phyloP scores from a whole-genome alignment of 2,113 vertebrate species.

The Zeus faber region DNA sequence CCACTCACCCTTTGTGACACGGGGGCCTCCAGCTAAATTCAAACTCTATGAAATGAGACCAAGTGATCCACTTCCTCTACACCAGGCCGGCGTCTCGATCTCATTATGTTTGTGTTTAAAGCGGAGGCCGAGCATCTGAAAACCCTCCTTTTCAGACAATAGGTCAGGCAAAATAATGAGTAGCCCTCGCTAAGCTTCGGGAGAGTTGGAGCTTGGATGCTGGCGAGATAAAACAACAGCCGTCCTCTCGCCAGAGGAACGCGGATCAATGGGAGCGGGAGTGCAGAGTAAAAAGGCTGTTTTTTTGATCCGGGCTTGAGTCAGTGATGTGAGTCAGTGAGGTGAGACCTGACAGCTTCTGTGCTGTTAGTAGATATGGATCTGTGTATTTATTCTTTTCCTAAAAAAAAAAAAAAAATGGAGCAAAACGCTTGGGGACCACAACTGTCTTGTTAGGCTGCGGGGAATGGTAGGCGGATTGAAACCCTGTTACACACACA shows the following conservation, averaged over 20 bases:
- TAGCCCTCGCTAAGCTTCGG: slow-evolving; percentile 63
- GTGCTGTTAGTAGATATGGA: slow-evolving; percentile 70
- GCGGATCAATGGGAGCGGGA: slow-evolving; percentile 67
- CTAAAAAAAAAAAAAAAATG: too few relatives aligned
- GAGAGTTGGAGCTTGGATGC: slow-evolving; percentile 65
- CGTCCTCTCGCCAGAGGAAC: slow-evolving; percentile 69
- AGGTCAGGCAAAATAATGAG: slow-evolving; percentile 68
- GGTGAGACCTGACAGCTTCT: slow-evolving; percentile 72
- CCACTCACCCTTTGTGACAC: slow-evolving; percentile 69
- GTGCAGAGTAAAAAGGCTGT: slow-evolving; percentile 65
- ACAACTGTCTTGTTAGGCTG: slow-evolving; percentile 65
- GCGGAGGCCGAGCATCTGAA: background rate
- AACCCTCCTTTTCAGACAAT: slow-evolving; percentile 51
- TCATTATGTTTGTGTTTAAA: slow-evolving; percentile 72
- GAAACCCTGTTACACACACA: background rate
- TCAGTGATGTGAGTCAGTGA: slow-evolving; percentile 47
- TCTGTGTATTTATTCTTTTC: slow-evolving; percentile 34
- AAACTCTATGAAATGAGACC: slow-evolving; percentile 58
- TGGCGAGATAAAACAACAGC: slow-evolving; percentile 67
- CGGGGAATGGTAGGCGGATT: slow-evolving; percentile 42
- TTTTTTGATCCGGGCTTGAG: slow-evolving; percentile 72
- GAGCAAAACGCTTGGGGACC: slow-evolving; percentile 69
- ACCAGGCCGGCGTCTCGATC: slow-evolving; percentile 57
- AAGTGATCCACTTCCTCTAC: slow-evolving; percentile 62
- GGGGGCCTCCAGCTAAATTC: slow-evolving; percentile 63